Evolutionary conservation across 2,797 vertebrate species (phyloP).

Genomic region (Brotula barbata): DNA sequence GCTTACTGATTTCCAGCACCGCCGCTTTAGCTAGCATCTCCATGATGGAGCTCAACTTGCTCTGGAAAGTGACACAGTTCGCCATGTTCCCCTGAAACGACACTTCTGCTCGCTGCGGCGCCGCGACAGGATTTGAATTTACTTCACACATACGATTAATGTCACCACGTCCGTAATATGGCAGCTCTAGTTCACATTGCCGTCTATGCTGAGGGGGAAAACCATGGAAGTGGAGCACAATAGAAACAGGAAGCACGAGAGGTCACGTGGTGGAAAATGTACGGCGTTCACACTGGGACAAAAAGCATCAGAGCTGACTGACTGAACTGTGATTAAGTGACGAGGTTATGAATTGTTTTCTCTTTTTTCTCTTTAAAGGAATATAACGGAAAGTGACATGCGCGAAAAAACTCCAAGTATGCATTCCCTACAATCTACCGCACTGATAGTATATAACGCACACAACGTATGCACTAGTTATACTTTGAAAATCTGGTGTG

Average conservation of each 20-base stretch:
- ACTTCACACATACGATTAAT: neutral
- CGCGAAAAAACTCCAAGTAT: too few relatives aligned
- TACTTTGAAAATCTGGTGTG: too few relatives aligned
- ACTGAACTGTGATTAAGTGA: too few relatives aligned
- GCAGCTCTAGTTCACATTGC: slow-evolving; percentile 34
- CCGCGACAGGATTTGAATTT: neutral
- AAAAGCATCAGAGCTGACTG: too few relatives aligned
- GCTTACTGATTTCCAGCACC: slow-evolving; percentile 75
- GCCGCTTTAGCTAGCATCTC: slow-evolving; percentile 76
- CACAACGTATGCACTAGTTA: too few relatives aligned
- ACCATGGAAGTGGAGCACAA: slow-evolving; percentile 59
- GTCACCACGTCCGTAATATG: neutral
- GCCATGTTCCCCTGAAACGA: slow-evolving; percentile 58
- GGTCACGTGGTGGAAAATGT: slow-evolving; percentile 46
- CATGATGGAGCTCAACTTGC: slow-evolving; percentile 76
- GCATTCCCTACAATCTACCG: too few relatives aligned
- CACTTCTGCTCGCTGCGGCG: slow-evolving; percentile 3
- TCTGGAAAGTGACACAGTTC: slow-evolving; percentile 72
- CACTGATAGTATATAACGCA: too few relatives aligned
- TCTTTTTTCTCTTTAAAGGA: too few relatives aligned
- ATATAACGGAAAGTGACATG: too few relatives aligned
- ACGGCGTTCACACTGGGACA: slow-evolving; percentile 40
- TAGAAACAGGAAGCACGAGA: slow-evolving; percentile 59
- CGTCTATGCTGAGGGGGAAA: slow-evolving; percentile 30
- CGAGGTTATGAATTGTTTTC: too few relatives aligned